Percentiles rank a stretch among this genome's conserved stretches.
Evolutionary conservation across 2,113 vertebrate species (phyloP).

Genomic region (Actenoides lindsayi): DNA sequence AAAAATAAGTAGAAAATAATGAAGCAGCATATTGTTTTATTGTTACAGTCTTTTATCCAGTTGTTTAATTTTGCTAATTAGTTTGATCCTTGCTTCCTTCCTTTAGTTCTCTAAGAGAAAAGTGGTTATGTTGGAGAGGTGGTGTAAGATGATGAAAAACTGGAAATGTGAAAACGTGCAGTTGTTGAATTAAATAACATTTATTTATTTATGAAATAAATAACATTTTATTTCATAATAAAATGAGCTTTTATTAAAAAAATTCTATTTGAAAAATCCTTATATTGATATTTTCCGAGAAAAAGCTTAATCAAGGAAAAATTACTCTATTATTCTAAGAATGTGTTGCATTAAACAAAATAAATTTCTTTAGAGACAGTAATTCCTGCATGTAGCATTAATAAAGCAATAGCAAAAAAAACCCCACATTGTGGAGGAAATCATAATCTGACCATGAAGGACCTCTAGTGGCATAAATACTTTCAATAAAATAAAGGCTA

Average conservation of each 20-base stretch:
- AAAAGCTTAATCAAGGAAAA: neutral
- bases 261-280: neutral
- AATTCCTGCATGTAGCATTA: neutral
- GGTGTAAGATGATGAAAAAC: neutral
- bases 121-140: neutral
- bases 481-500: neutral
- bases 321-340: neutral
- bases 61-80: neutral
- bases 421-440: neutral
- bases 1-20: neutral
- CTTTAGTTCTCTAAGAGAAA: neutral
- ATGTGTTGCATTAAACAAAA: neutral
- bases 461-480: slow-evolving; percentile 33
- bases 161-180: neutral
- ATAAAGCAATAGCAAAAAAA: neutral
- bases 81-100: neutral
- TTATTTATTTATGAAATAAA: no score
- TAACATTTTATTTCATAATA: neutral
- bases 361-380: neutral
- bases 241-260: neutral
- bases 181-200: neutral
- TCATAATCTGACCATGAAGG: neutral
- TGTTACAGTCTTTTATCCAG: neutral
- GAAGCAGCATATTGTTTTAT: neutral
- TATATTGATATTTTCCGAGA: neutral